Conservation (phyloP, 2,113 vertebrate genomes). For the Crotalus horridus region DNA sequence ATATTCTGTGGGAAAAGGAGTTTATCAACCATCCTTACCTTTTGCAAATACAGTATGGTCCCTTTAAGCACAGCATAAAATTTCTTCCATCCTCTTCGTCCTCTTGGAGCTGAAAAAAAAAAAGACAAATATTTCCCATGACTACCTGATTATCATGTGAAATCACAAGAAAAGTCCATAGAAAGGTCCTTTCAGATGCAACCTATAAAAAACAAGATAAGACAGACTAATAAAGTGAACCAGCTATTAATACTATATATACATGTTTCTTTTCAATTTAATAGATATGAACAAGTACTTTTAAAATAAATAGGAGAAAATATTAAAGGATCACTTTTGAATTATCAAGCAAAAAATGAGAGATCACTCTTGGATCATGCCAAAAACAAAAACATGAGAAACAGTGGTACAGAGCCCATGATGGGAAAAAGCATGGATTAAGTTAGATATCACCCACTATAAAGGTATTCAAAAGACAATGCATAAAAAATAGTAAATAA, state of each 20-base stretch:
- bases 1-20: slow-evolving; percentile 13
- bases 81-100: slow-evolving; percentile 97
- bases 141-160: slow-evolving; percentile 2
- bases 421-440: not conserved
- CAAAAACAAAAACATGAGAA: not conserved
- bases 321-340: not conserved
- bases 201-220: not conserved
- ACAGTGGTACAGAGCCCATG: not conserved
- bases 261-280: not conserved
- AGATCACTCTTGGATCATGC: not conserved
- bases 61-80: slow-evolving; percentile 97
- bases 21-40: slow-evolving; percentile 71
- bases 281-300: not conserved
- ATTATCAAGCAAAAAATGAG: not conserved
- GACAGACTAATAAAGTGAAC: not conserved
- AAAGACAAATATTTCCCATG: not conserved
- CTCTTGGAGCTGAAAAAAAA: slow-evolving; percentile 82
- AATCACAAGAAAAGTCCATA: not conserved
- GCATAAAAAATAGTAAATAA: not conserved
- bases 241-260: not conserved
- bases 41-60: slow-evolving; percentile 94
- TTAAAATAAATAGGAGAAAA: not conserved
- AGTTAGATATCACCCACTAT: not conserved
- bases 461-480: not conserved
- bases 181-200: not conserved